Base-by-base conservation (phyloP, 2,113 vertebrate species). In the Glaucomys volans region DNA sequence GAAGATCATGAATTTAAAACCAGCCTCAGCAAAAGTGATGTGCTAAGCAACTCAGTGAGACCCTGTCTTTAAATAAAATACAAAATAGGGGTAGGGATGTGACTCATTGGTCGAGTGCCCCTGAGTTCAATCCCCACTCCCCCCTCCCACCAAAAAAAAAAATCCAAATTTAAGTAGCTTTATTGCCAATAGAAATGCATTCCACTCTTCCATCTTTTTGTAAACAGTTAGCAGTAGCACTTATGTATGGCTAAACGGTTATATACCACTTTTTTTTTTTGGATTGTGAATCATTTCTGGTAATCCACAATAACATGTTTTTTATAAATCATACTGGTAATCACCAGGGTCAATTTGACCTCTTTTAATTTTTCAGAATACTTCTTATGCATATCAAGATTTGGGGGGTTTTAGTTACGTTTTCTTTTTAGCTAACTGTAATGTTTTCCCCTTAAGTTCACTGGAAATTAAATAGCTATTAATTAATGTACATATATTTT, bases 401-500 rank as follows among this genome's bases (percentile, higher is more conserved):
- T 88, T 72, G 54, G 50, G 54, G 50, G 5, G 87, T 76, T 91
- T 95, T 24, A 79, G 8, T 26, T 94, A 1, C 8, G 40, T 88
- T 89, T 88, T 42, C 37, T 86, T 80, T 94, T 92, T 95, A n/a
- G 24, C 62, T 90, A 86, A 92, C 66, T 81, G 14, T 32, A 66
- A 26, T 91, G 76, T 90, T 57, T 95, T 82, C 59, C 62, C 37
- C 50, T 84, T 88, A 88, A 75, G 74, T 95, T 90, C 24, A 90
- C 22, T 87, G 52, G 17, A 87, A 82, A 40, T 26, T 80, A 90
- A 90, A 24, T 91, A 80, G 66, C 32, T 83, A 4, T 88, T 92
- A 72, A 67, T 89, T 18, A 67, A 62, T 54, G 26, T 94, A 5
- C 37, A 74, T 67, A 57, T 10, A 69, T 80, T 81, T 81, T 86